Conservation (phyloP, 2,113 vertebrate genomes). For the Calyptommatus sinebrachiatus region DNA sequence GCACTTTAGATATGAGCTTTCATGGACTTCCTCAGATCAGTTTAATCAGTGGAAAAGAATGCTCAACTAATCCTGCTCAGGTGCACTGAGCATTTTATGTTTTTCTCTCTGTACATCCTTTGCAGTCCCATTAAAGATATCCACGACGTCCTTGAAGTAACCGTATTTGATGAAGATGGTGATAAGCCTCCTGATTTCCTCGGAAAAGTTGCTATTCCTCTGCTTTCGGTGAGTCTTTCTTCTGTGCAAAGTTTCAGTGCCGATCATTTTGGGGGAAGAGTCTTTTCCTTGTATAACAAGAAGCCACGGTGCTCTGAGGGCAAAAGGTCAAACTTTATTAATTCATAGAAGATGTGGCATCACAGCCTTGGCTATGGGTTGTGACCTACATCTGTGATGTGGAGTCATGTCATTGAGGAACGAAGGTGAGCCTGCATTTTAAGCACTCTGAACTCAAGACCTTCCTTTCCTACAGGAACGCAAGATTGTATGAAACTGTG, state of each 20-base stretch:
- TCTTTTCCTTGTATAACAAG: neutral
- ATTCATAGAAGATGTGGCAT: no score
- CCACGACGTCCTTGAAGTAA: slow-evolving; percentile 89
- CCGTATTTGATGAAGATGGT: slow-evolving; percentile 91
- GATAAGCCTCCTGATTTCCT: slow-evolving; percentile 90
- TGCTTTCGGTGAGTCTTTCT: slow-evolving; percentile 85
- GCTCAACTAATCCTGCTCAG: no score
- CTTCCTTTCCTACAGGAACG: slow-evolving; percentile 48
- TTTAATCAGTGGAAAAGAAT: no score
- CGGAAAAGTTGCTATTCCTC: slow-evolving; percentile 91
- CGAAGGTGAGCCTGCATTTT: neutral
- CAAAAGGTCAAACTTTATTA: no score
- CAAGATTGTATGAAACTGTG: slow-evolving; percentile 40
- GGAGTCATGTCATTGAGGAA: no score
- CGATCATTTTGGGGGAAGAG: neutral
- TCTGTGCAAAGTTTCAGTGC: neutral
- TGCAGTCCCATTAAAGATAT: slow-evolving; percentile 94
- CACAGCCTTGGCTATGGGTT: no score
- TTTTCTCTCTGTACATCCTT: slow-evolving; percentile 34
- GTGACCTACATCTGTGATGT: no score
- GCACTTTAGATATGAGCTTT: no score
- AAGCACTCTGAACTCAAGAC: neutral
- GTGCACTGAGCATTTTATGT: no score
- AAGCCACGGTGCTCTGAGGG: no score
- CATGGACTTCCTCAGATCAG: no score